phyloP scores from a whole-genome alignment of 2,113 vertebrate species.

The Antechinus stuartii region DNA sequence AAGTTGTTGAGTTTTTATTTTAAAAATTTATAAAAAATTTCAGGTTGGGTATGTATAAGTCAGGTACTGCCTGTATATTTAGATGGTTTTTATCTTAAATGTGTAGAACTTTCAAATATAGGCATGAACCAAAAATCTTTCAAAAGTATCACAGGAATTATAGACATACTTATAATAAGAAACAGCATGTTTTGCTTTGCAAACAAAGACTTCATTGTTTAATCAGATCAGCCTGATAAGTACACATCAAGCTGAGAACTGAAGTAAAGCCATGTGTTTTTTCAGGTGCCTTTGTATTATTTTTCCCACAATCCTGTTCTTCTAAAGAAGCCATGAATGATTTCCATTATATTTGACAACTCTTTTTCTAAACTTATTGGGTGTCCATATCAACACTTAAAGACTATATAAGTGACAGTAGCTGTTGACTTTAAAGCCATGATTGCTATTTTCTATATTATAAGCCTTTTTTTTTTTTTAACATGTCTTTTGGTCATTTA shows the following conservation, averaged over 20 bases:
- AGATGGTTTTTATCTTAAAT: constrained; percentile 40
- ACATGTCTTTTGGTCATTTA: constrained; percentile 19
- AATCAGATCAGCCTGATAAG: constrained; percentile 40
- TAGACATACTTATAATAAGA: constrained; percentile 55
- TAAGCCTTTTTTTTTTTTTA: constrained; percentile 28
- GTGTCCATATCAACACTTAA: constrained; percentile 37
- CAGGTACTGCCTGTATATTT: background rate
- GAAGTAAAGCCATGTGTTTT: constrained; percentile 46
- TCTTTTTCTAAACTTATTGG: constrained; percentile 38
- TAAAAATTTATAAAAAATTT: background rate
- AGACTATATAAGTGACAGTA: constrained; percentile 19
- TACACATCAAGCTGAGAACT: constrained; percentile 48
- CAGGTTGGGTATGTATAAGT: constrained; percentile 23
- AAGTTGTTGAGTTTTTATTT: constrained; percentile 34
- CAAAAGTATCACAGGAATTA: constrained; percentile 15
- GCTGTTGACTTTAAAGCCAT: constrained; percentile 23
- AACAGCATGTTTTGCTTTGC: constrained; percentile 51
- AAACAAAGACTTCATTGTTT: constrained; percentile 55
- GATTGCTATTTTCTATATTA: constrained; percentile 1
- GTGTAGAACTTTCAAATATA: constrained; percentile 30
- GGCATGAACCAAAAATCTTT: constrained; percentile 31
- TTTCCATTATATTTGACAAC: constrained; percentile 43
- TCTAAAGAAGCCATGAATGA: constrained; percentile 25
- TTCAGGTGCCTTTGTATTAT: constrained; percentile 58
- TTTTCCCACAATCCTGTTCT: constrained; percentile 24